Conservation (phyloP, 2,888 invertebrate genomes). For the Calliopum simillimum region DNA sequence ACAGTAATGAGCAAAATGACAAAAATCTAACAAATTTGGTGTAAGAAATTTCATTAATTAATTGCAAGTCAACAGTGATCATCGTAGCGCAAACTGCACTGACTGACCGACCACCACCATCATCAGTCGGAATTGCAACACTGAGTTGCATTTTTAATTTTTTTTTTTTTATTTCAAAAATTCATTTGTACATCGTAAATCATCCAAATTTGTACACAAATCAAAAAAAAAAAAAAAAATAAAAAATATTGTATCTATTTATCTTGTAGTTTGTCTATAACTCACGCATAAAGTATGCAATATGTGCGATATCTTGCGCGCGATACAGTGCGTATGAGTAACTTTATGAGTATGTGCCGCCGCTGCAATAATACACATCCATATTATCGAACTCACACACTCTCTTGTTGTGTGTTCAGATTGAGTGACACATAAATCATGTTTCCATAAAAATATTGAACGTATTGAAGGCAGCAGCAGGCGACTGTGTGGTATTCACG, state of each 20-base stretch:
- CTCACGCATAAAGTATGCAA: neutral
- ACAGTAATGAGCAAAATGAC: slow-evolving; percentile 6
- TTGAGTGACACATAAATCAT: slow-evolving; percentile 58
- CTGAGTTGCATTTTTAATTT: slow-evolving; percentile 13
- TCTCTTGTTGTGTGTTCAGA: slow-evolving; percentile 33
- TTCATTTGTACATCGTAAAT: slow-evolving; percentile 47
- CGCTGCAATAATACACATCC: slow-evolving; percentile 20
- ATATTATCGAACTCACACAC: slow-evolving; percentile 42
- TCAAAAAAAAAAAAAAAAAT: no score
- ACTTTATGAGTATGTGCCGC: no score
- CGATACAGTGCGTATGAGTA: slow-evolving; percentile 51
- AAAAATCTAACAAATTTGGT: slow-evolving; percentile 25
- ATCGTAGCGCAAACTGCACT: slow-evolving; percentile 26
- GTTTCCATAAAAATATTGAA: slow-evolving; percentile 51
- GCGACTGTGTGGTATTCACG: slow-evolving; percentile 30
- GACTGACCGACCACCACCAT: no score
- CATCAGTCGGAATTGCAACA: slow-evolving; percentile 16
- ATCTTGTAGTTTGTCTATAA: no score
- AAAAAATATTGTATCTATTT: slow-evolving; percentile 36
- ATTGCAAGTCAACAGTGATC: slow-evolving; percentile 36
- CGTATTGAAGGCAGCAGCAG: neutral
- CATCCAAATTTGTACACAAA: slow-evolving; percentile 49
- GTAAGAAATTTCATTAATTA: slow-evolving; percentile 36
- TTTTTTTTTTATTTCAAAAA: slow-evolving; percentile 40
- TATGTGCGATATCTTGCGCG: slow-evolving; percentile 12